Percentiles rank a stretch among this genome's conserved stretches.
Evolutionary conservation across 92 coral and sea anemone species (phyloP).

Genomic region (Parazoanthus darwini): DNA sequence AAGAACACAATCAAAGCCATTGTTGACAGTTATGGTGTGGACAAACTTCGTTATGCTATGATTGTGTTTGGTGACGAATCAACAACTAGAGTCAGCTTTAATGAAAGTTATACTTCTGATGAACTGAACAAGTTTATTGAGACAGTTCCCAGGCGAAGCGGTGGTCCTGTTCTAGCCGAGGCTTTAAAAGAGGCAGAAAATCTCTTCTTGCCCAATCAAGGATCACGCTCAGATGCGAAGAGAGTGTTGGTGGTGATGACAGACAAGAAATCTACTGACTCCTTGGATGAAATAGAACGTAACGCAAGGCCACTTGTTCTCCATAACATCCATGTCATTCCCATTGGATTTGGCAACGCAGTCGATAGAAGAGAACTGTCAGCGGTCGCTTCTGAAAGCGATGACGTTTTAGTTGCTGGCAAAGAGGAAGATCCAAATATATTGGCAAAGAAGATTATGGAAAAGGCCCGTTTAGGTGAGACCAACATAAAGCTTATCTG

Average conservation of each 20-base stretch:
- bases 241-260: slow-evolving; percentile 50
- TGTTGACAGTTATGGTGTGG: slow-evolving; percentile 46
- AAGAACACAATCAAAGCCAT: slow-evolving; percentile 57
- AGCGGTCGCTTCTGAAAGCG: slow-evolving; percentile 62
- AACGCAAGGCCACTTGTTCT: slow-evolving; percentile 64
- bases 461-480: slow-evolving; percentile 37
- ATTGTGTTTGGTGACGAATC: slow-evolving; percentile 57
- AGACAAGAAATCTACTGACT: slow-evolving; percentile 43
- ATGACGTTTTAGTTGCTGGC: slow-evolving; percentile 51
- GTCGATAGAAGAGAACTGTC: slow-evolving; percentile 54
- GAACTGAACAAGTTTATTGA: slow-evolving; percentile 27
- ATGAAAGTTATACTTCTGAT: slow-evolving; percentile 30
- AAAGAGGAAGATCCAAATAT: slow-evolving; percentile 26
- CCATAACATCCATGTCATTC: slow-evolving; percentile 63
- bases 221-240: slow-evolving; percentile 50
- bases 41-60: slow-evolving; percentile 48
- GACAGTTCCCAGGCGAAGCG: slow-evolving; percentile 37
- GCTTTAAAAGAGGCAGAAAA: slow-evolving; percentile 47
- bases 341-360: slow-evolving; percentile 69
- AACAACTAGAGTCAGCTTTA: slow-evolving; percentile 19
- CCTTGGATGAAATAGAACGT: slow-evolving; percentile 53
- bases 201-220: slow-evolving; percentile 40
- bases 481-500: background rate
- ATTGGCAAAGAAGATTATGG: slow-evolving; percentile 32
- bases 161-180: slow-evolving; percentile 36